These are phyloP conservation scores for Trisateles emortualis DNA, from an alignment of 2,888 invertebrate species.

Conservation along the genomic window DNA sequence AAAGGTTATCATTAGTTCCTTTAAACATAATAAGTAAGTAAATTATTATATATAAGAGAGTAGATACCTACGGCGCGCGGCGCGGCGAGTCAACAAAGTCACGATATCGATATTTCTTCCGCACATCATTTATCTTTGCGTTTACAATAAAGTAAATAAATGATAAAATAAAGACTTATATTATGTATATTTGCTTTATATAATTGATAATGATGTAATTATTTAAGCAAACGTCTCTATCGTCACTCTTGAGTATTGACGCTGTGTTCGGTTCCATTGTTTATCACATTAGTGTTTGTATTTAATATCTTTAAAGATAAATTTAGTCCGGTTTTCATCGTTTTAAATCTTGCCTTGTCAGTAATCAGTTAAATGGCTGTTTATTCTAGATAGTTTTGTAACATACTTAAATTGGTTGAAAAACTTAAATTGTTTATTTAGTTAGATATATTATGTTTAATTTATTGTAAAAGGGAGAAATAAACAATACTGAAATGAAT, in stretches of 20 bases:
- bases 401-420: slow-evolving; percentile 10
- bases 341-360: slow-evolving; percentile 10
- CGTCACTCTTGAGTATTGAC: slow-evolving; percentile 45
- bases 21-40: neutral
- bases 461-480: neutral
- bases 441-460: neutral
- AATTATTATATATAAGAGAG: too few species aligned
- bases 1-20: neutral
- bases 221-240: slow-evolving; percentile 45
- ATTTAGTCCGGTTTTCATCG: slow-evolving; percentile 15
- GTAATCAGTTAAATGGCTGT: slow-evolving; percentile 28
- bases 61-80: neutral
- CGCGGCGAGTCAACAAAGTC: slow-evolving; percentile 25
- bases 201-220: slow-evolving; percentile 51
- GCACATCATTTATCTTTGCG: slow-evolving; percentile 32
- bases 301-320: slow-evolving; percentile 20
- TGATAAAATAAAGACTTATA: slow-evolving; percentile 28
- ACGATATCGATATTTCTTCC: slow-evolving; percentile 29
- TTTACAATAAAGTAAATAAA: slow-evolving; percentile 33
- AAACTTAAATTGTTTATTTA: slow-evolving; percentile 13
- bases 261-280: slow-evolving; percentile 31
- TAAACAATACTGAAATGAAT: too few species aligned
- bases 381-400: slow-evolving; percentile 26
- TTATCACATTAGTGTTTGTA: slow-evolving; percentile 28
- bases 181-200: slow-evolving; percentile 53